Percentiles rank a stretch among this genome's conserved stretches.
Conservation (phyloP, 2,113 vertebrate species). For the Alosa alosa region DNA sequence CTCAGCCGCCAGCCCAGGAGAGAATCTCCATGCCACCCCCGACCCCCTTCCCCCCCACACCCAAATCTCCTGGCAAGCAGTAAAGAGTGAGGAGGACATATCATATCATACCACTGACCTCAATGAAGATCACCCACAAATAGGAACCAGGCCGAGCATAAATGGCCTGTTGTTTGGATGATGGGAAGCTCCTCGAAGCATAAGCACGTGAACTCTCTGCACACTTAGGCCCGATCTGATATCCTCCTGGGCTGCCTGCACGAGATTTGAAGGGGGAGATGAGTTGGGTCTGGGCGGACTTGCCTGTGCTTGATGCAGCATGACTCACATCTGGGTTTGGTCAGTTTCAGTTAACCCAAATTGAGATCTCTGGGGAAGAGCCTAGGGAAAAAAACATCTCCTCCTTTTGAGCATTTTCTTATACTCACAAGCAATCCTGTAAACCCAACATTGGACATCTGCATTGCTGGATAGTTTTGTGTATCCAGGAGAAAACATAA, state of each 20-base stretch:
- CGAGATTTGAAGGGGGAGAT: background rate
- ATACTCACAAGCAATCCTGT: background rate
- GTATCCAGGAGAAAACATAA: background rate
- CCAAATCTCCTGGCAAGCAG: background rate
- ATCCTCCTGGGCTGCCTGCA: conserved; percentile 4
- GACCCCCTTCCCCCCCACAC: background rate
- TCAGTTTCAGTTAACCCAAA: conserved; percentile 46
- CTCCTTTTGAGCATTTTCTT: background rate
- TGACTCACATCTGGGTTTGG: conserved; percentile 39
- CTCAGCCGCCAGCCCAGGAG: background rate
- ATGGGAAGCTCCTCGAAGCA: background rate
- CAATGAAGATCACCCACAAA: conserved; percentile 1
- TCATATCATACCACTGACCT: conserved; percentile 8
- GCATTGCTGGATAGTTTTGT: background rate
- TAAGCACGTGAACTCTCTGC: conserved; percentile 7
- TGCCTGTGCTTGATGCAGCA: conserved; percentile 11
- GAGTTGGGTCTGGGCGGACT: conserved; percentile 16
- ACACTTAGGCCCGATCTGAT: conserved; percentile 15
- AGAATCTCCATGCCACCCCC: background rate
- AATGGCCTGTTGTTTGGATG: background rate
- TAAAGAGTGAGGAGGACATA: conserved; percentile 20
- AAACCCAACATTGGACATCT: background rate
- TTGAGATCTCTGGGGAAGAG: conserved; percentile 24
- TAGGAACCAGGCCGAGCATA: conserved; percentile 15
- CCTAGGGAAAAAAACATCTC: conserved; percentile 29